Base-by-base conservation (phyloP, 2,797 vertebrate species). In the Borostomias antarcticus region DNA sequence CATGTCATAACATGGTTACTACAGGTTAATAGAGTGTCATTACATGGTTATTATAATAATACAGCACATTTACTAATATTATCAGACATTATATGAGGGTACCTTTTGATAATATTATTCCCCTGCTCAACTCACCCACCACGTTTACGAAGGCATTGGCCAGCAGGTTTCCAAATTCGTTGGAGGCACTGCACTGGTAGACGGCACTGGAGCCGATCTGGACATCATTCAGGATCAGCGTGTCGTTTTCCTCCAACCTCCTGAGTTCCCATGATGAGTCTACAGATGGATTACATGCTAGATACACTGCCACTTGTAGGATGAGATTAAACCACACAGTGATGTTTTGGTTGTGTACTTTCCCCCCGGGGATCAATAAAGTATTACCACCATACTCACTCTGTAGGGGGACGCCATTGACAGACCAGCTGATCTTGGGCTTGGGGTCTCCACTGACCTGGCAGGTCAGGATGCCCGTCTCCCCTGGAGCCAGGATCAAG, bases 131-230 rank as follows among this genome's bases (percentile, higher is more conserved):
- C 95, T 93, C 89, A 98, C 97, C 95, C 5, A 99, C 89, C 68
- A 99, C 95, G 63, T 92, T 98, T 61, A 98, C 94, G 86, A 99
- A 98, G 19, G 96, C 95, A 0, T 99, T 99, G 67, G 94, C 94
- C 75, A 99, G 74, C 70, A 98, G 84, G 82, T 98, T 98, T 69
- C 97, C 97, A 50, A 95, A 98, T 62, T 97, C 93, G 72, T 99
- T 99, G 65, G 97, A 97, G 28, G 94, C 94, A 17, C 98, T 98
- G 79, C 97, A 99, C 69, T 99, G 97, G 81, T 96, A 99, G 26
- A 99, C 97, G 0, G 95, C 93, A 58, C 96, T 98, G 77, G 95
- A 95, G 1, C 94, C 93, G 28, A 94, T 90, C 79, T 94, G 94
- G 37, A 97, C 96, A 0, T 86, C 92, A 67, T 88, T 93, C 72